phyloP scores from a whole-genome alignment of 1,140 invertebrate species.

The Brachionus rotundiformis region DNA sequence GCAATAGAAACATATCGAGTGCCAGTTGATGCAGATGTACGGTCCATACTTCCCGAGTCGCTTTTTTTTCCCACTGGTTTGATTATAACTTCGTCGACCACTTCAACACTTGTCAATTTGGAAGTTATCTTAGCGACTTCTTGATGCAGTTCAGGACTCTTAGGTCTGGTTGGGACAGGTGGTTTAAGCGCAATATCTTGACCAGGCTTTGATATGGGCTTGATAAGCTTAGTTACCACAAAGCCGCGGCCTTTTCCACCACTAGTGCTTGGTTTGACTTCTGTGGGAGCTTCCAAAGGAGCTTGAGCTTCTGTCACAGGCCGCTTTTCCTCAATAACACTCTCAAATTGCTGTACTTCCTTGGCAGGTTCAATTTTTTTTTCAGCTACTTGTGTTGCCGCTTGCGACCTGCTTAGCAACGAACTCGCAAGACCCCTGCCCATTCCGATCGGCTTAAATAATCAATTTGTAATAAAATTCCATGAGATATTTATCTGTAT shows the following conservation, averaged over 20 bases:
- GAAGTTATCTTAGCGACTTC: neutral
- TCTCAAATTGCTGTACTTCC: neutral
- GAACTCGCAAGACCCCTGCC: neutral
- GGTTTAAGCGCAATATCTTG: neutral
- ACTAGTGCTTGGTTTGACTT: neutral
- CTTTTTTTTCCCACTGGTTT: conserved; percentile 23
- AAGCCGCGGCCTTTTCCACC: neutral
- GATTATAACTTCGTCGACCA: neutral
- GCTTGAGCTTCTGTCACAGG: neutral
- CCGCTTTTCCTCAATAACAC: neutral
- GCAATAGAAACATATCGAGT: conserved; percentile 7
- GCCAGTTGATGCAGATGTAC: neutral
- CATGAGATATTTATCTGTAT: too few relatives aligned
- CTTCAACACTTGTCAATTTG: neutral
- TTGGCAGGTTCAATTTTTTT: neutral
- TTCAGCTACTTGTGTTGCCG: neutral
- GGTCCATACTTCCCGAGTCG: conserved; percentile 4
- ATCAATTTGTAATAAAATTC: neutral
- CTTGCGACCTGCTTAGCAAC: neutral
- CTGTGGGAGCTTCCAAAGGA: neutral
- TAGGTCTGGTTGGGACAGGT: neutral
- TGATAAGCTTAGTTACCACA: neutral
- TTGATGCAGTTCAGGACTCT: neutral
- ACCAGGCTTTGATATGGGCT: neutral
- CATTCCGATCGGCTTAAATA: neutral